phyloP scores from a whole-genome alignment of 2,888 invertebrate genomes.

The Dichetophora obliterata region DNA sequence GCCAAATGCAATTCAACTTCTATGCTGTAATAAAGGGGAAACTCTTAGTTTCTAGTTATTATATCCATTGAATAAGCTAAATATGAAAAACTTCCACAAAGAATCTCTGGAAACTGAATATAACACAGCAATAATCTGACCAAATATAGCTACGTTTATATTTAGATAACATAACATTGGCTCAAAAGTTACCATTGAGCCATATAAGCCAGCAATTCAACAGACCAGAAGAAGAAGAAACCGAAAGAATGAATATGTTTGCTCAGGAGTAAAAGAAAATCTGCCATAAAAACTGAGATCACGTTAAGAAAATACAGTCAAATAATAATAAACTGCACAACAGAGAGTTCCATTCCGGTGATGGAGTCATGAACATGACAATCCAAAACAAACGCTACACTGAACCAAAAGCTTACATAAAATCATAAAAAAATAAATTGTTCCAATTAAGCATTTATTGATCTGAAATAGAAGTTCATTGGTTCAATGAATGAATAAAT shows the following conservation, averaged over 20 bases:
- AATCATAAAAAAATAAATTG: no score
- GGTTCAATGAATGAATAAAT: no score
- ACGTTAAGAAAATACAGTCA: slow-evolving; percentile 21
- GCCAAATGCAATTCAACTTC: no score
- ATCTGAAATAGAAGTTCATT: no score
- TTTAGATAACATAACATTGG: neutral
- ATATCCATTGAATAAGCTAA: no score
- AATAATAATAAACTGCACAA: slow-evolving; percentile 33
- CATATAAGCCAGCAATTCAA: neutral
- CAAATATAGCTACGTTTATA: neutral
- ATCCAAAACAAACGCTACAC: slow-evolving; percentile 17
- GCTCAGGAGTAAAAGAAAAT: neutral
- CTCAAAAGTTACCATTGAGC: slow-evolving; percentile 8
- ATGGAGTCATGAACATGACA: slow-evolving; percentile 16
- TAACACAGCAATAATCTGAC: neutral
- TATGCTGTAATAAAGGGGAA: no score
- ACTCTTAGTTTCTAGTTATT: no score
- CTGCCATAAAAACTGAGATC: slow-evolving; percentile 22
- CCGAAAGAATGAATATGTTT: neutral
- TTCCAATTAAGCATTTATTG: no score
- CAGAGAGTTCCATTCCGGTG: slow-evolving; percentile 8
- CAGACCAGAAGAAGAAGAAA: slow-evolving; percentile 3
- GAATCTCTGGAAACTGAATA: no score
- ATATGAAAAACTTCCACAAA: no score
- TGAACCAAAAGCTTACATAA: no score